Base-by-base conservation (phyloP, 2,888 invertebrate genomes). In the Junonia oenone region DNA sequence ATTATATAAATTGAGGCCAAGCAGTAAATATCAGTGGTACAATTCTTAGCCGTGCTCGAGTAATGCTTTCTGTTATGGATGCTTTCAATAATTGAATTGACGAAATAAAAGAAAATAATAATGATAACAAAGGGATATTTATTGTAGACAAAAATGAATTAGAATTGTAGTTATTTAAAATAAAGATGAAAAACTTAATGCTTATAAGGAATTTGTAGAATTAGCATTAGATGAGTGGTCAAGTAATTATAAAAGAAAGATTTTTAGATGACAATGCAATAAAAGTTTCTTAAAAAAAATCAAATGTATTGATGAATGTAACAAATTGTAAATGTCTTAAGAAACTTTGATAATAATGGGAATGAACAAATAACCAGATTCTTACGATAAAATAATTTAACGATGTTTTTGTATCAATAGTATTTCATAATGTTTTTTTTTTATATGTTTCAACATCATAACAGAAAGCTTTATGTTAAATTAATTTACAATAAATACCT, bases 51-150 rank as follows among this genome's bases (percentile, higher is more conserved):
- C 45, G 52, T 55, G 55, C 29, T 38, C 29, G 15, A 49, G 37
- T 51, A 48, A 53, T 13, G 40, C 45, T 57, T 50, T 58, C 55
- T 62, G 45, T 56, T 80, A 84, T 80, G 83, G 81, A 84, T 83
- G 83, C 75, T 19, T 13, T 52, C 6, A 27, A 40, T n/a, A 19
- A 15, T 40, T 15, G 11, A 19, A 2, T 33, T 5, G 1, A 1
- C 4, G 2, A 19, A n/a, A 11, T 4, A 9, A 37, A 37, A 1
- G 14, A n/a, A n/a, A n/a, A n/a, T n/a, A n/a, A n/a, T n/a, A n/a
- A n/a, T n/a, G n/a, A n/a, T 37, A 2, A 8, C 9, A 8, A 15
- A 37, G 17, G 9, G 9, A 11, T 11, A 17, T 17, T 11, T 6
- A 15, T 8, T 17, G 5, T 17, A 38, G 11, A 1, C 0, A 17